Evolutionary conservation across 2,797 vertebrate genomes (phyloP), one percentile per base, ranked within the genome.

Genomic region (Phaenicophaeus curvirostris): DNA sequence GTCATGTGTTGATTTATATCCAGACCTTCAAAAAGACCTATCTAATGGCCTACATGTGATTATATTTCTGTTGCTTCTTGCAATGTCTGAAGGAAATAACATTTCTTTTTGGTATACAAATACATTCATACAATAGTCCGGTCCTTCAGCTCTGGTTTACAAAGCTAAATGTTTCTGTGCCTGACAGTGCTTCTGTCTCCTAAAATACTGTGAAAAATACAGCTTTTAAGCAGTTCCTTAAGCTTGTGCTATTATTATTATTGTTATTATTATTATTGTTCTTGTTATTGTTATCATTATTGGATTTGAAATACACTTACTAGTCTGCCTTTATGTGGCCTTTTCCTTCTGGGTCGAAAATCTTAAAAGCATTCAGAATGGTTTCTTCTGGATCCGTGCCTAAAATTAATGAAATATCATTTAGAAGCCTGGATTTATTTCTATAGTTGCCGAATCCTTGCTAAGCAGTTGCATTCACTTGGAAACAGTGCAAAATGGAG

Each of bases 301-400:
- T 73, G 41, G 71, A 85, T 91, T 94, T 87, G 68, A 93, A 93
- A 88, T 85, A 35, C 62, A 98, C 98, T 98, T 97, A 99, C 99
- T 99, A 98, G 21, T 99, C 99, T 93, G 98, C 98, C 97, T 98
- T 98, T 91, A 99, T 95, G 77, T 98, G 97, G 37, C 98, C 99
- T 94, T 98, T 98, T 87, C 97, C 98, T 92, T 99, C 98, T 17
- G 98, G 97, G 96, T 99, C 98, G 14, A 99, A 99, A 96, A 99
- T 98, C 97, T 99, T 99, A 92, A 99, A 99, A 90, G 99, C 99
- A 1, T 98, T 98, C 63, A 99, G 97, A 89, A 99, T 99, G 88
- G 98, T 99, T 97, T 99, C 98, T 96, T 99, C 99, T 5, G 99
- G 98, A 95, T 99, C 99, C 1, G 98, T 99, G 85, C 99, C 99